A percentile compares a stretch with the other conserved stretches of the same genome.
Conservation (phyloP, 2,113 vertebrate species). For the Stercorarius parasiticus region DNA sequence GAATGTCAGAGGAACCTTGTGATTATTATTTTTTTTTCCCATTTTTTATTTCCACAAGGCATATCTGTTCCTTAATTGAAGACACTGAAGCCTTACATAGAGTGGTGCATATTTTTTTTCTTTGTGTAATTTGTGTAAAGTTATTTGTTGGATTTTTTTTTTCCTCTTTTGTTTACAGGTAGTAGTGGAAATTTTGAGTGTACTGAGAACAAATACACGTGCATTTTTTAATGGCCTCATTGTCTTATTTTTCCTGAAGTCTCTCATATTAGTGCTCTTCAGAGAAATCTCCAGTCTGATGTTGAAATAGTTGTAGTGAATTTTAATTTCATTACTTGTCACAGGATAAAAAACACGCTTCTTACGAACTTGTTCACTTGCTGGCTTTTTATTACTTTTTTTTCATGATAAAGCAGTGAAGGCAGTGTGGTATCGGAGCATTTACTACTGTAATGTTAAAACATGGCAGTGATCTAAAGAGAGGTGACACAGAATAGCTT, state of each 20-base stretch:
- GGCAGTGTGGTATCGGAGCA: neutral
- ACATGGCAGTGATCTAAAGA: neutral
- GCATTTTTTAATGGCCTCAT: neutral
- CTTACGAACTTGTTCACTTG: neutral
- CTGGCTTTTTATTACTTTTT: neutral
- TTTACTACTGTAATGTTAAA: neutral
- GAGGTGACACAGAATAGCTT: neutral
- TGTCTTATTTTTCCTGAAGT: neutral
- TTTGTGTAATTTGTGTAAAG: neutral
- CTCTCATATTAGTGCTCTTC: neutral
- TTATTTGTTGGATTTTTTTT: neutral
- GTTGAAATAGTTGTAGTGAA: neutral
- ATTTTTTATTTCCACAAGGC: neutral
- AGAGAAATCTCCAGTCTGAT: neutral
- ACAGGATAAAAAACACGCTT: neutral
- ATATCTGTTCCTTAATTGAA: neutral
- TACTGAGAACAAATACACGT: neutral
- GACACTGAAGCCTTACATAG: neutral
- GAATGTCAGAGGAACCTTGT: neutral
- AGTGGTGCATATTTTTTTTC: neutral
- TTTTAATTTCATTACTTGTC: neutral
- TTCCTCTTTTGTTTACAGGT: neutral
- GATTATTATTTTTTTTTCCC: neutral
- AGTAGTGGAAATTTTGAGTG: neutral
- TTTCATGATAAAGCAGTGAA: neutral